Evolutionary conservation across 1,140 invertebrate genomes (phyloP), one percentile per base, ranked within the genome.

Genomic region (Caerostris darwini): DNA sequence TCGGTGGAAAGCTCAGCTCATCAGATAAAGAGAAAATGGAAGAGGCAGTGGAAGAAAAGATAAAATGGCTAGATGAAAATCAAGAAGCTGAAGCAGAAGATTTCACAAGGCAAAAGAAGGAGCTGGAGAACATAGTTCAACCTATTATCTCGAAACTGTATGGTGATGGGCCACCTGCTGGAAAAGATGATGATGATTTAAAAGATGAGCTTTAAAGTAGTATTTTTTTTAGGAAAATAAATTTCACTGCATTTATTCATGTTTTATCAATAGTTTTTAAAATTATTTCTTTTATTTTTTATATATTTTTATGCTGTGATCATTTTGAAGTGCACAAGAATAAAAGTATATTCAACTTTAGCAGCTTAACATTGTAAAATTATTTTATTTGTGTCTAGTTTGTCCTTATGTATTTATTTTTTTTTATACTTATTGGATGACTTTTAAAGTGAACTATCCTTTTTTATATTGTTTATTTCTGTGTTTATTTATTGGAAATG

Each of bases 101-200:
- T 86, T 99, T 98, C 96, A 99, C 99, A 96, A 98, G 98, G 96
- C 98, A 99, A 96, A 99, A 99, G 97, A 99, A 99, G 96, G 98
- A 99, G 95, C 96, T 99, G 7, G 99, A 99, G 96, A 98, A 99
- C 95, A 97, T 99, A 91, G 98, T 99, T 10, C 98, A 99, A 96
- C 99, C 99, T 12, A 99, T 99, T 95, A 99, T 99, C 95, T 97
- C 98, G 34, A 99, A 99, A 97, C 96, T 99, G 82, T 99, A 99
- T 96, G 98, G 99, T 95, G 97, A 97, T 83, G 96, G 97, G 77
- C 98, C 97, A 50, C 95, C 95, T 57, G 97, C 97, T n/a, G 97
- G 97, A 3, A 97, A 97, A 89, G 97, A 98, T 0, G 98, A 98
- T 69, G 98, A 98, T 96, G 95, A 94, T 8, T 97, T 98, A 95